Conservation (phyloP, 2,888 invertebrate species). For the Drosophila kambysellisi region DNA sequence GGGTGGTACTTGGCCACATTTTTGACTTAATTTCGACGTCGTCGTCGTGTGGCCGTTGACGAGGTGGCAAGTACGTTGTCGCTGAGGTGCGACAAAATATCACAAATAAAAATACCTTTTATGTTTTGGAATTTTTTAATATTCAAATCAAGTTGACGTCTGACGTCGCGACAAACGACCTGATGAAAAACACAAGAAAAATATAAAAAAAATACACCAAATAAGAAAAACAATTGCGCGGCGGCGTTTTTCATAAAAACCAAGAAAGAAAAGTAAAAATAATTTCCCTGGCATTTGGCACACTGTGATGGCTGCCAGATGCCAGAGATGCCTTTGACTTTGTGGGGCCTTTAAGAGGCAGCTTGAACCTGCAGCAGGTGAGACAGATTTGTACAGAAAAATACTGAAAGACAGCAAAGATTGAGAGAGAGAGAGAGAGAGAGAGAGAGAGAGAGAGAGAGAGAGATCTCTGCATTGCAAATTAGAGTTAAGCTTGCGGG, state of each 20-base stretch:
- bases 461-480: neutral
- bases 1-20: constrained; percentile 47
- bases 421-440: neutral
- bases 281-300: constrained; percentile 52
- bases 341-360: constrained; percentile 7
- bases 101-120: constrained; percentile 80
- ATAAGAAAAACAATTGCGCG: constrained; percentile 30
- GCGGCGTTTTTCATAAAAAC: constrained; percentile 46
- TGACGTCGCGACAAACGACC: constrained; percentile 11
- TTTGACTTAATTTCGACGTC: constrained; percentile 57
- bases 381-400: neutral
- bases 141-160: constrained; percentile 71
- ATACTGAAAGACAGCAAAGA: neutral
- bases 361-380: constrained; percentile 17
- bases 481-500: neutral
- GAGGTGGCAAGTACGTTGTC: constrained; percentile 82
- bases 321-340: constrained; percentile 24
- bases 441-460: neutral
- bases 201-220: constrained; percentile 3
- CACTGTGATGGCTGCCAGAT: constrained; percentile 41
- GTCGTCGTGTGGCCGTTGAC: constrained; percentile 40
- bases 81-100: constrained; percentile 83
- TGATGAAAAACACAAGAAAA: constrained; percentile 8
- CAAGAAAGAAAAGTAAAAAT: neutral
- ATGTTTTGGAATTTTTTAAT: constrained; percentile 79